These are phyloP conservation scores for Scaptomyza reducta DNA, from an alignment of 2,888 invertebrate species.

Conservation along the genomic window DNA sequence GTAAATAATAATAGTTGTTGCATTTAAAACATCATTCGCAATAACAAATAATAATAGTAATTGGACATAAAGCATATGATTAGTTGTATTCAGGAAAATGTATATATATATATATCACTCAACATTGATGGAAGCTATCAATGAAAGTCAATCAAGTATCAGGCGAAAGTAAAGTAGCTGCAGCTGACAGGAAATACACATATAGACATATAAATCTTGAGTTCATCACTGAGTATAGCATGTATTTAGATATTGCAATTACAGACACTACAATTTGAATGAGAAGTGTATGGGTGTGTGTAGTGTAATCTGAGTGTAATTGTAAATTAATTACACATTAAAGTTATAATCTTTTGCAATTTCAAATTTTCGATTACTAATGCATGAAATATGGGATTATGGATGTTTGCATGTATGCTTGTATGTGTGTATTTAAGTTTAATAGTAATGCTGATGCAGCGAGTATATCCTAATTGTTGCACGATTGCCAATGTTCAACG, in stretches of 20 bases:
- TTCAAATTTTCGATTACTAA: conserved; percentile 24
- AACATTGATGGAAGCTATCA: conserved; percentile 22
- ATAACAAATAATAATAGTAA: conserved; percentile 24
- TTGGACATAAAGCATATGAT: conserved; percentile 30
- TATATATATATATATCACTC: conserved; percentile 17
- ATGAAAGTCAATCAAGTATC: conserved; percentile 45
- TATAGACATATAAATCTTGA: conserved; percentile 15
- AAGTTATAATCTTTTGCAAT: conserved; percentile 35
- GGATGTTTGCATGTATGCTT: conserved; percentile 8
- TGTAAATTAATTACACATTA: conserved; percentile 37
- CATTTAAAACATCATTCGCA: not conserved
- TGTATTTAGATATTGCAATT: conserved; percentile 46
- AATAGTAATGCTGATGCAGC: conserved; percentile 56
- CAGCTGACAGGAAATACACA: conserved; percentile 25
- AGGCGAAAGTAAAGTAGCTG: conserved; percentile 22
- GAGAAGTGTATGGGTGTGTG: conserved; percentile 9
- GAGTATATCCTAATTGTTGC: conserved; percentile 40
- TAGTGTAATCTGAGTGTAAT: conserved; percentile 11
- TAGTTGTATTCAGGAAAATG: conserved; percentile 29
- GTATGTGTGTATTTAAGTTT: conserved; percentile 26
- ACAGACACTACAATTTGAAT: conserved; percentile 24
- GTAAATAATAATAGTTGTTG: not conserved
- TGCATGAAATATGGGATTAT: conserved; percentile 2
- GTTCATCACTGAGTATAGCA: conserved; percentile 31
- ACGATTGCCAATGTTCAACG: conserved; percentile 44